phyloP scores from a whole-genome alignment of 1,140 invertebrate genomes.

The Delia radicum region DNA sequence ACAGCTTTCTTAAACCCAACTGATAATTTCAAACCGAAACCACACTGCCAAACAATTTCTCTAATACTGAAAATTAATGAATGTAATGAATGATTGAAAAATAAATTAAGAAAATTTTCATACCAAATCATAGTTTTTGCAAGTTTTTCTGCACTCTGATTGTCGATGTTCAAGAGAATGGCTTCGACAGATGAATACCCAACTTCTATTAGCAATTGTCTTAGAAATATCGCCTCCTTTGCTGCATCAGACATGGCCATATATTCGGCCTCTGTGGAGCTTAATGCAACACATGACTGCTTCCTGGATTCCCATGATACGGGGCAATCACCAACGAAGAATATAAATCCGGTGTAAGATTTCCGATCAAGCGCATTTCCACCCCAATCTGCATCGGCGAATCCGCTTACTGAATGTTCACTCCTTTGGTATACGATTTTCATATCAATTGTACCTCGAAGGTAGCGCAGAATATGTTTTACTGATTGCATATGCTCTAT shows the following conservation, averaged over 20 bases:
- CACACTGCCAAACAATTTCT: too few species aligned
- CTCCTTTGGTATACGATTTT: neutral
- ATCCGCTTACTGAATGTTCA: neutral
- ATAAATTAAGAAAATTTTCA: too few species aligned
- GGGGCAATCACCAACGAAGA: constrained; percentile 40
- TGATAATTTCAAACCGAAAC: too few species aligned
- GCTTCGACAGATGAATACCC: neutral
- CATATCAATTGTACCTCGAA: neutral
- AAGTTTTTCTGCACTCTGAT: neutral
- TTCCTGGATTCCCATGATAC: constrained; percentile 52
- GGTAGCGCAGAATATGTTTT: constrained; percentile 25
- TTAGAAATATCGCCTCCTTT: constrained; percentile 53
- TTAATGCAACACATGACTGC: constrained; percentile 56
- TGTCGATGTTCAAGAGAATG: neutral
- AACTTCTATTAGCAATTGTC: constrained; percentile 38
- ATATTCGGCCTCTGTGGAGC: constrained; percentile 59
- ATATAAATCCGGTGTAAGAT: constrained; percentile 27
- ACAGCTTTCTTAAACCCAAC: too few species aligned
- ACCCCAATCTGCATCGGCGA: constrained; percentile 25
- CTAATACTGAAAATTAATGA: too few species aligned
- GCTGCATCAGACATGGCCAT: constrained; percentile 51
- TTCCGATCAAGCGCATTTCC: constrained; percentile 10
- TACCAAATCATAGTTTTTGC: too few species aligned
- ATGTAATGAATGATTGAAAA: too few species aligned
- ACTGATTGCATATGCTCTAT: constrained; percentile 33